A percentile compares a stretch with the other conserved stretches of the same genome.
Conservation (phyloP, 1,140 invertebrate species). For the Panonychus citri region DNA sequence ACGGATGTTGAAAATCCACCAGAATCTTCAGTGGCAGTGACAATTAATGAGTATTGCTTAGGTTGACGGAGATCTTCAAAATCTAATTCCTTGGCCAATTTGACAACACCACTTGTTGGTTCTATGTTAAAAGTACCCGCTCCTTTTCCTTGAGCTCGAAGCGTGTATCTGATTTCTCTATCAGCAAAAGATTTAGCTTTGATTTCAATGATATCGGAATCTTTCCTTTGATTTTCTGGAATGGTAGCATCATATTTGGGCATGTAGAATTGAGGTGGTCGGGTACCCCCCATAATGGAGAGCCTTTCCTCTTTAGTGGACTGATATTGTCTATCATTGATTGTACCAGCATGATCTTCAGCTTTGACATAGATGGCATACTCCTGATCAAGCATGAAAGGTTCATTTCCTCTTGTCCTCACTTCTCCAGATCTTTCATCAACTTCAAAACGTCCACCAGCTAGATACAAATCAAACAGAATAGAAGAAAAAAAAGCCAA, state of each 20-base stretch:
- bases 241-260: conserved; percentile 77
- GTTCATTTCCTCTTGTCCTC: conserved; percentile 63
- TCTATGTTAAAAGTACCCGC: conserved; percentile 86
- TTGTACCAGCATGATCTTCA: conserved; percentile 74
- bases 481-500: neutral
- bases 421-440: conserved; percentile 78
- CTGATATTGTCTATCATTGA: conserved; percentile 64
- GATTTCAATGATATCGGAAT: conserved; percentile 83
- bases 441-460: conserved; percentile 55
- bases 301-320: conserved; percentile 69
- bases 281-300: conserved; percentile 74
- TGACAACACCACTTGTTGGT: conserved; percentile 73
- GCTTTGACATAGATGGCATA: conserved; percentile 86
- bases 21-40: conserved; percentile 81
- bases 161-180: conserved; percentile 71
- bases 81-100: conserved; percentile 76
- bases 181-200: conserved; percentile 89
- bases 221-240: conserved; percentile 82
- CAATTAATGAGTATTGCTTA: conserved; percentile 68
- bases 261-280: conserved; percentile 81
- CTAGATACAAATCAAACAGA: conserved; percentile 19
- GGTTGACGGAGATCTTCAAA: conserved; percentile 79
- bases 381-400: conserved; percentile 83
- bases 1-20: conserved; percentile 84
- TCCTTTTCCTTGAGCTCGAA: conserved; percentile 76